These are phyloP conservation scores for Heteractis magnifica DNA, from an alignment of 92 coral and sea anemone genomes.

Conservation along the genomic window DNA sequence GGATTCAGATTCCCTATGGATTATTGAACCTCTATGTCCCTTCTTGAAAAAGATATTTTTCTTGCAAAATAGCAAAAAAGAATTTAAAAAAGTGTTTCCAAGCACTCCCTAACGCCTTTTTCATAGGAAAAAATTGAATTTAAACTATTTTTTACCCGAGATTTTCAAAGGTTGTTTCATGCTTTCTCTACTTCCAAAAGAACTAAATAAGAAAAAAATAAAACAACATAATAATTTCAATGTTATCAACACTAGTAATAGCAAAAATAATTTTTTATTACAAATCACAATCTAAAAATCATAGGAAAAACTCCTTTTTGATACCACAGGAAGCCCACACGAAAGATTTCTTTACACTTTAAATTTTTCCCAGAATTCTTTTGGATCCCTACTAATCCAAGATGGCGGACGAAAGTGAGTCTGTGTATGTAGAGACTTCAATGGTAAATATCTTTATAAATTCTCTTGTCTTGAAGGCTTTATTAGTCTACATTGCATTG, in stretches of 20 bases:
- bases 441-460: constrained; percentile 59
- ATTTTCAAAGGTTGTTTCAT: no score
- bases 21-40: constrained; percentile 3
- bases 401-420: constrained; percentile 69
- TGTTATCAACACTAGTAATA: no score
- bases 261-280: no score
- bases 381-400: constrained; percentile 38
- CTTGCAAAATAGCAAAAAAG: neutral
- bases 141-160: no score
- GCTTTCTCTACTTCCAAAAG: no score
- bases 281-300: no score
- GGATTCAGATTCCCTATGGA: neutral
- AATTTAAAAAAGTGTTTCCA: neutral
- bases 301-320: no score
- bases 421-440: constrained; percentile 69
- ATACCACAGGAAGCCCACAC: constrained; percentile 21
- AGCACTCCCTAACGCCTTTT: neutral
- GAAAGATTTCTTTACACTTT: neutral
- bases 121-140: no score
- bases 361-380: constrained; percentile 41
- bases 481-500: no score
- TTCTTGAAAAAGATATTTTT: neutral
- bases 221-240: no score
- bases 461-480: neutral
- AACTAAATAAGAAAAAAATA: no score